A percentile compares a stretch with the other conserved stretches of the same genome.
These are phyloP conservation scores for Drosophila miranda DNA, from an alignment of 1,140 invertebrate species.

Conservation along the genomic window DNA sequence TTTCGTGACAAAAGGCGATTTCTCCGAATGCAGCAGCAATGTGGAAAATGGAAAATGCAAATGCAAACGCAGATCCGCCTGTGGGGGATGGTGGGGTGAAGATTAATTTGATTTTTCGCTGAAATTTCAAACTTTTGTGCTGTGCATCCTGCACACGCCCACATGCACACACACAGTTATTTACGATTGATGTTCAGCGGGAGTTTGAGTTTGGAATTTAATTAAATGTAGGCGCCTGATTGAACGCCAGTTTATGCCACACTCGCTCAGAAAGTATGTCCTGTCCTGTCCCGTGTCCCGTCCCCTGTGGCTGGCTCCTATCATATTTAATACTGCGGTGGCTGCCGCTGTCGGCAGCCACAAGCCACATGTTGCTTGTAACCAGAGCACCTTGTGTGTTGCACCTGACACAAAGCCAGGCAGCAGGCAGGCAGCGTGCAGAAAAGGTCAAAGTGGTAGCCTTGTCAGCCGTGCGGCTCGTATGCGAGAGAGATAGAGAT, in stretches of 20 bases:
- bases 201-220: constrained; percentile 28
- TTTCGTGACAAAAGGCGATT: constrained; percentile 37
- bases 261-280: not conserved
- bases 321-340: constrained; percentile 14
- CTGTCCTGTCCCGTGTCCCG: constrained; percentile 3
- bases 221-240: constrained; percentile 14
- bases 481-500: too few species aligned
- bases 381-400: constrained; percentile 11
- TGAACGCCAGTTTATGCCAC: not conserved
- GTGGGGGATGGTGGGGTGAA: constrained; percentile 28
- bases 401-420: constrained; percentile 14
- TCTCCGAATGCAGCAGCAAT: not conserved
- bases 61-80: constrained; percentile 24
- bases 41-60: constrained; percentile 33
- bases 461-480: too few species aligned
- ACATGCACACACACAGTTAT: constrained; percentile 28
- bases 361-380: constrained; percentile 41
- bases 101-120: constrained; percentile 64
- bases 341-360: constrained; percentile 23
- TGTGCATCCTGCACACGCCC: not conserved
- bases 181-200: constrained; percentile 12
- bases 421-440: constrained; percentile 33
- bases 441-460: too few species aligned
- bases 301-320: constrained; percentile 1
- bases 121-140: constrained; percentile 33